A percentile compares a stretch with the other conserved stretches of the same genome.
phyloP scores from a whole-genome alignment of 2,113 vertebrate species.

The Pteropus alecto region DNA sequence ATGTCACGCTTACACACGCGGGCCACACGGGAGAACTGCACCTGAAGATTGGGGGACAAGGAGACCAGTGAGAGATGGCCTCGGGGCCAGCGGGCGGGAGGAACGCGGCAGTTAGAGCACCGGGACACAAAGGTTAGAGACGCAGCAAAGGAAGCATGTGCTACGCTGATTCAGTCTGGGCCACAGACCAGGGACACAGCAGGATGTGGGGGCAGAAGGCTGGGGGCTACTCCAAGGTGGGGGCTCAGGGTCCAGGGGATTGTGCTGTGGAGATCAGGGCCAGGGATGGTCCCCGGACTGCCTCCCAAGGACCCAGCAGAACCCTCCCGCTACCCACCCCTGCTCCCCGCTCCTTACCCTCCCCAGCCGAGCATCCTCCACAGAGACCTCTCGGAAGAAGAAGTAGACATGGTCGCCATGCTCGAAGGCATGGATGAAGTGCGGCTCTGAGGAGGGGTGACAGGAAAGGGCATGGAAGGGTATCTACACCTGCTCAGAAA shows the following conservation, averaged over 20 bases:
- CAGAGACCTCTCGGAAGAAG: slow-evolving; percentile 96
- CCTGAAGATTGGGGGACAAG: slow-evolving; percentile 77
- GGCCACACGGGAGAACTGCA: slow-evolving; percentile 94
- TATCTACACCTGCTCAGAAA: not conserved
- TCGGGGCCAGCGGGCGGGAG: not conserved
- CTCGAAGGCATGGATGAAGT: slow-evolving; percentile 93
- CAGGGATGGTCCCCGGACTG: not conserved
- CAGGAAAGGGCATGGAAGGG: not conserved
- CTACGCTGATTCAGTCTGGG: not conserved
- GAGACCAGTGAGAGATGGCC: not conserved
- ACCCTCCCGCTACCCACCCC: not conserved
- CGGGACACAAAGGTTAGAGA: not conserved
- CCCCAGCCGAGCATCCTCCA: slow-evolving; percentile 93
- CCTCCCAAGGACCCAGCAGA: not conserved
- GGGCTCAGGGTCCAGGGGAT: not conserved
- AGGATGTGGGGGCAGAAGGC: not conserved
- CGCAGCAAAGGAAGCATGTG: not conserved
- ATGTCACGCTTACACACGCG: slow-evolving; percentile 96
- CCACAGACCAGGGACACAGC: not conserved
- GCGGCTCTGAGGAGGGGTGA: slow-evolving; percentile 86
- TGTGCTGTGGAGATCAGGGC: not conserved
- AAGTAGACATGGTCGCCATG: slow-evolving; percentile 94
- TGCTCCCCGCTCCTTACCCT: slow-evolving; percentile 86
- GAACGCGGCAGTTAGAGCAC: no score
- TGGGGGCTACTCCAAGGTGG: not conserved